These are phyloP conservation scores for Murina feae DNA, from an alignment of 2,113 vertebrate species.

Conservation along the genomic window DNA sequence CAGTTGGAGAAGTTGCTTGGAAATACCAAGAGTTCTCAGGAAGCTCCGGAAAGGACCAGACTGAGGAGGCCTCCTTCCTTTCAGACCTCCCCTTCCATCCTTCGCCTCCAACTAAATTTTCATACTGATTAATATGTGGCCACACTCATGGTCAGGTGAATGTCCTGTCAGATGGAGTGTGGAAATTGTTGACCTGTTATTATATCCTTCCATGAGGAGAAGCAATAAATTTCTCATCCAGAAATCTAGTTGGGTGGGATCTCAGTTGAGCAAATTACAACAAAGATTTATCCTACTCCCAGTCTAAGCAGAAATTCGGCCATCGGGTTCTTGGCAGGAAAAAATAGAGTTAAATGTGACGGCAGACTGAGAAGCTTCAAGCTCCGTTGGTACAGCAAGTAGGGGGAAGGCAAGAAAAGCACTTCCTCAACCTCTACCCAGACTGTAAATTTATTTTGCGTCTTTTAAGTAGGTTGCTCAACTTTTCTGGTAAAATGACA, in stretches of 20 bases:
- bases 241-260: neutral
- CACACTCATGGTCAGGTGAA: neutral
- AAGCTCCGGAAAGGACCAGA: neutral
- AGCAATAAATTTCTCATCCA: neutral
- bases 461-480: constrained; percentile 37
- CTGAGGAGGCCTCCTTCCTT: neutral
- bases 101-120: neutral
- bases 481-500: constrained; percentile 30
- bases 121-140: no score
- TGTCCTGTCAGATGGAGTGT: neutral
- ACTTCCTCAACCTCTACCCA: neutral
- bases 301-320: neutral
- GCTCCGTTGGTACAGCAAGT: neutral
- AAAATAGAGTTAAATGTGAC: neutral
- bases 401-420: neutral
- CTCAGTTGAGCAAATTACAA: neutral
- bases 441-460: constrained; percentile 4
- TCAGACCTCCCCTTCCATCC: fast-evolving
- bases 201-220: neutral
- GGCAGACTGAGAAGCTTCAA: neutral
- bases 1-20: neutral
- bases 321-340: neutral
- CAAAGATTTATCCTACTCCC: neutral
- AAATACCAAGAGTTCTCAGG: neutral
- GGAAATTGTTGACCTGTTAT: neutral